phyloP scores from a whole-genome alignment of 2,888 invertebrate genomes.

The Smittia sp. region DNA sequence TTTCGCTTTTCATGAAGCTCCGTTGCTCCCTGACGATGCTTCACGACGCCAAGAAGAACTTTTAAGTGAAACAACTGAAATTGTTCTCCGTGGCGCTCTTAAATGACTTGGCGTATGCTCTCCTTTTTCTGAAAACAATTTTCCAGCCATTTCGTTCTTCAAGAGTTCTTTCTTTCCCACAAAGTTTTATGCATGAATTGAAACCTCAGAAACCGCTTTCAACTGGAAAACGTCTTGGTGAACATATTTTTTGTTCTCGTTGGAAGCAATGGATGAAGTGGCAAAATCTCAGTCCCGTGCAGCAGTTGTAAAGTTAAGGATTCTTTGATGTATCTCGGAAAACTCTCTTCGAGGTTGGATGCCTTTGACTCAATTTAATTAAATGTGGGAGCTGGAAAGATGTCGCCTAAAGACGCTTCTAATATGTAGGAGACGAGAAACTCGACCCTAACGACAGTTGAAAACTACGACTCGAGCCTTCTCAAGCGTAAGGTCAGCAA shows the following conservation, averaged over 20 bases:
- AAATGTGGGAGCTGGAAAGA: no score
- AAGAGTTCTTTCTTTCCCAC: not conserved
- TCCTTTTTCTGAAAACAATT: not conserved
- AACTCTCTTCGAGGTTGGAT: no score
- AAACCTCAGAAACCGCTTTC: not conserved
- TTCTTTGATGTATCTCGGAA: no score
- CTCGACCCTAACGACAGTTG: no score
- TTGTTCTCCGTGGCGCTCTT: not conserved
- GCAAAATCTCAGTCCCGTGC: no score
- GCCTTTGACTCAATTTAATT: no score
- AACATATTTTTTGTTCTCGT: no score
- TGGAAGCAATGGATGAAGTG: no score
- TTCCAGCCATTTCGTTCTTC: not conserved
- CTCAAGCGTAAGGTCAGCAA: not conserved
- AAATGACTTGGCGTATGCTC: not conserved
- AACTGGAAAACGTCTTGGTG: not conserved
- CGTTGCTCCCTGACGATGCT: not conserved
- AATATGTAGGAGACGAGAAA: no score
- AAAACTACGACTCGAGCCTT: no score
- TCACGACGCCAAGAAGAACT: not conserved
- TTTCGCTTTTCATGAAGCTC: not conserved
- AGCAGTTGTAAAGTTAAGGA: no score
- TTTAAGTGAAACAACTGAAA: slow-evolving; percentile 5
- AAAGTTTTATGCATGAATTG: not conserved
- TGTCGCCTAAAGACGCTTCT: no score